Evolutionary conservation across 2,888 invertebrate species (phyloP), one percentile per base, ranked within the genome.

Genomic region (Blera fallax): DNA sequence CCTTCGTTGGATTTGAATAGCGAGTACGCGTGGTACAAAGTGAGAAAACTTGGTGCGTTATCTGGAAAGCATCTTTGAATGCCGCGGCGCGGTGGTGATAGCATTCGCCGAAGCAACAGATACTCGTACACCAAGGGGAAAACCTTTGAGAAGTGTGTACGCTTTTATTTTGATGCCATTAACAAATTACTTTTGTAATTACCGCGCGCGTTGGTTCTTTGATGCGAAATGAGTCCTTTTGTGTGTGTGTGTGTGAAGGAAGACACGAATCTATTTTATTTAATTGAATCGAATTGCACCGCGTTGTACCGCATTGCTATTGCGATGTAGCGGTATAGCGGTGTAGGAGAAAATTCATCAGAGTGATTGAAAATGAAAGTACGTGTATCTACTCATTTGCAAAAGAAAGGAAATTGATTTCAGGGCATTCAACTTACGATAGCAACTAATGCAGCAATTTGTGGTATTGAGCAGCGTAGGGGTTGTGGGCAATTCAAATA

Each of bases 161-260:
- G 11, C 60, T 37, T 62, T 82, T 56, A 64, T 77, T 64, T 70
- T 32, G 56, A 77, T 64, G 56, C 82, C 82, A 82, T 82, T 82
- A 82, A 82, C 82, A 82, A 82, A 82, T 82, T 82, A 77, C 70
- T 72, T 82, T 48, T 64, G 70, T 77, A 77, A 82, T 77, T 77
- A 77, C 48, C 40, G 77, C 70, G 77, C 70, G 77, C 29, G 40
- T 56, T 37, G 56, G 24, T 56, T 27, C 76, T 70, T 70, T 81
- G 77, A 64, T 62, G 67, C 27, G 48, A 62, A 69, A 48, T 52
- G 62, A 62, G 52, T 52, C 29, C 16, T 52, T 69, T 69, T 77
- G 50, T 69, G 16, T 78, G 6, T 56, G 18, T n/a, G n/a, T n/a
- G n/a, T n/a, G n/a, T n/a, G n/a, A n/a, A n/a, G n/a, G n/a, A 56